Evolutionary conservation across 2,113 vertebrate species (phyloP).

Genomic region (Smithornis capensis): DNA sequence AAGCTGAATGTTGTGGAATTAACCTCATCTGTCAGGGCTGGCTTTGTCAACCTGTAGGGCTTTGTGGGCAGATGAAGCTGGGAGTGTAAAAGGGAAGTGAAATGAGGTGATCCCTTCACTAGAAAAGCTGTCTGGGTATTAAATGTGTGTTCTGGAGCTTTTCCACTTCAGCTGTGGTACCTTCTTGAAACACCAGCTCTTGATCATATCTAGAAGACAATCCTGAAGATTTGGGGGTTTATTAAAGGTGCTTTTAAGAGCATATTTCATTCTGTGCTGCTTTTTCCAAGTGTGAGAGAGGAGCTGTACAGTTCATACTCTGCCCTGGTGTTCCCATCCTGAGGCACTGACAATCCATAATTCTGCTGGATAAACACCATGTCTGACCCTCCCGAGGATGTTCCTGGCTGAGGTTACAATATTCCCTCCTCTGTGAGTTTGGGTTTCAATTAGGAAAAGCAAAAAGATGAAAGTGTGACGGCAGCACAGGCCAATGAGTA

Average conservation of each 20-base stretch:
- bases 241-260: not conserved
- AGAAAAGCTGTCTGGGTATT: not conserved
- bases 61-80: not conserved
- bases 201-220: not conserved
- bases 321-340: not conserved
- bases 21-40: not conserved
- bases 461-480: not conserved
- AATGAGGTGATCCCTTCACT: not conserved
- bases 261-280: not conserved
- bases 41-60: not conserved
- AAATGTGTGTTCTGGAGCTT: not conserved
- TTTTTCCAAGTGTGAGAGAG: not conserved
- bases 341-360: rapidly evolving
- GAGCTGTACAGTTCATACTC: not conserved
- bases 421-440: not conserved
- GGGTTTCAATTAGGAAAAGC: not conserved
- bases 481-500: not conserved
- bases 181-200: not conserved
- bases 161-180: not conserved
- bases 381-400: not conserved
- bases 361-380: rapidly evolving
- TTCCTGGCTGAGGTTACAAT: not conserved
- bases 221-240: not conserved
- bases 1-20: not conserved
- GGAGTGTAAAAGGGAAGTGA: not conserved